Base-by-base conservation (phyloP, 2,888 invertebrate genomes). In the Apodemia hepburni region DNA sequence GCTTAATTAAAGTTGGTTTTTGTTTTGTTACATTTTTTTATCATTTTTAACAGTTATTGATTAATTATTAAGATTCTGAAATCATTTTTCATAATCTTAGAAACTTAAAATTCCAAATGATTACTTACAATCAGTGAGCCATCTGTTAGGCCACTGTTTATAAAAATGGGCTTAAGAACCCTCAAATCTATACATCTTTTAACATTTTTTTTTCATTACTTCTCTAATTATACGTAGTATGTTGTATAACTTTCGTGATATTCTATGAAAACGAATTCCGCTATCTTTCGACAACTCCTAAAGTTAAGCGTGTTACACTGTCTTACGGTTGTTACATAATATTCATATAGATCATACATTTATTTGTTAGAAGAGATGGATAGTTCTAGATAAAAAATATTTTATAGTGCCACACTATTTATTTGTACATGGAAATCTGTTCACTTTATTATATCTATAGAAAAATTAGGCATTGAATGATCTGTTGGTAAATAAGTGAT, bases 371-470 rank as follows among this genome's bases (percentile, higher is more conserved):
- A 71, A 65, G 61, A 60, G 66, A 68, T 67, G 64, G 63, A 66
- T 72, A 73, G 70, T 58, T 64, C 51, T 72, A 71, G 69, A 73
- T 73, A 42, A 73, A 70, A 22, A 78, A 81, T 78, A 79, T 83
- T 79, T 80, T 75, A 80, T 83, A 83, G 76, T 75, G 73, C 77
- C 73, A 76, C 76, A 74, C 68, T 84, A 85, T 84, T 85, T 85
- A 84, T 85, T 86, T 86, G 75, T 82, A 84, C 71, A 75, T 81
- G 78, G 42, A 75, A 77, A 77, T 73, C 66, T 75, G 75, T 80
- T 78, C 75, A 71, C 71, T 70, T 66, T 72, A 66, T 67, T 65
- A 76, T 78, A 77, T 73, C 74, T 75, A 66, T 65, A 66, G 66
- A 71, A 70, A 73, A 72, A 71, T 70, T 75, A 84, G 82, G 58